Conservation (phyloP, 37 sponge, comb jelly and placozoan genomes). For the Oscarella lobularis region DNA sequence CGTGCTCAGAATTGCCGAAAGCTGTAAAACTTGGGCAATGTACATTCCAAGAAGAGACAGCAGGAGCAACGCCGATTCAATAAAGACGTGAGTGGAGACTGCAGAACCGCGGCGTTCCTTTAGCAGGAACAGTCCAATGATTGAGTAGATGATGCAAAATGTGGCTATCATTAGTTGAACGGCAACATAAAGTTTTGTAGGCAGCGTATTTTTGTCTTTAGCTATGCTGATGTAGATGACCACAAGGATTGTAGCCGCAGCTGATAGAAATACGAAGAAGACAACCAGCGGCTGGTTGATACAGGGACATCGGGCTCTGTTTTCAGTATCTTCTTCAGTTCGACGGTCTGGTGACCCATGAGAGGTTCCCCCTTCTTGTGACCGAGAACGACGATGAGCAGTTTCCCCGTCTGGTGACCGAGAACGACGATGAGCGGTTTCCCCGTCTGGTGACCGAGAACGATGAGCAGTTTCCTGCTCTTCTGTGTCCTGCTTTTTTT, state of each 20-base stretch:
- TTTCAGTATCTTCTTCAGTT: background rate
- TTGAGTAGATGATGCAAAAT: too few species aligned
- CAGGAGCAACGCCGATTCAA: background rate
- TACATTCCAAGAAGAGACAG: background rate
- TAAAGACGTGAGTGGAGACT: background rate
- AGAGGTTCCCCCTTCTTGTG: too few species aligned
- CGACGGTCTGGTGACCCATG: too few species aligned
- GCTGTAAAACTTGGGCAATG: background rate
- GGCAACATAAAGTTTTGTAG: background rate
- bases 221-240: too few species aligned
- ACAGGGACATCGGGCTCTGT: background rate
- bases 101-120: background rate
- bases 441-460: too few species aligned
- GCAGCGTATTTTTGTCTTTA: too few species aligned
- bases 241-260: background rate
- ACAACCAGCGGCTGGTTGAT: background rate
- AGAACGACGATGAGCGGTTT: too few species aligned
- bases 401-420: background rate
- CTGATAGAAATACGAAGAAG: background rate
- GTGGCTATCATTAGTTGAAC: background rate
- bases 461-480: background rate
- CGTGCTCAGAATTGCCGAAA: background rate
- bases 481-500: background rate
- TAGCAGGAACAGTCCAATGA: too few species aligned
- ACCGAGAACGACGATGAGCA: too few species aligned